Evolutionary conservation across 37 sponge, comb jelly and placozoan genomes (phyloP), one percentile per base, ranked within the genome.

Genomic region (Halisarca cf. caerulea): DNA sequence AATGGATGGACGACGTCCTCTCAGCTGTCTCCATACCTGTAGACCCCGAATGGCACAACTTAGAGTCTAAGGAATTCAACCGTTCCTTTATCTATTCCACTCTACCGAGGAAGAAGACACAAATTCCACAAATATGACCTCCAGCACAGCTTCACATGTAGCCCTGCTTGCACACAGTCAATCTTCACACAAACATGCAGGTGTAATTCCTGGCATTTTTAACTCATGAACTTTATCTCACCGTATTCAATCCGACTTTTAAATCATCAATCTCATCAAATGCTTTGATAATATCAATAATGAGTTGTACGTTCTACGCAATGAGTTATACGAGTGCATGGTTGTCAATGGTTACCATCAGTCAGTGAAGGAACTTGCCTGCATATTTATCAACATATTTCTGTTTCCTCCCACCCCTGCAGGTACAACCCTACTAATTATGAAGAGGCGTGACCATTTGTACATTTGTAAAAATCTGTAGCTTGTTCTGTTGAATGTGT

Each of bases 11-110:
- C n/a, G 77, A 74, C 7, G 77, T 74, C 15, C 45, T 74, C 0
- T 36, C 11, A 25, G 32, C 77, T 0, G 77, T 41, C 15, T 35
- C 77, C n/a, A 40, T 74, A n/a, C 17, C 42, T 25, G 15, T 41
- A 25, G 24, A 37, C 1, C 45, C 77, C 21, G 25, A 3, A 17
- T 40, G 41, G 24, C 33, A 28, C 5, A 17, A 11, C 57, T 55
- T 55, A 55, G 45, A 40, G 20, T 37, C 44, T 11, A 43, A 74
- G 36, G 77, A 40, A 0, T 74, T 74, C 9, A 4, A 74, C 24
- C 43, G 77, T 1, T 36, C 40, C 77, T 74, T 74, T 6, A 37
- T 74, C 17, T 74, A 74, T 25, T 74, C 77, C 44, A 74, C 77
- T 39, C 1, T 74, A 2, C 77, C 77, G 2, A 74, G 24, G 41